Conservation (phyloP, 2,113 vertebrate species). For the Callorhinus ursinus region DNA sequence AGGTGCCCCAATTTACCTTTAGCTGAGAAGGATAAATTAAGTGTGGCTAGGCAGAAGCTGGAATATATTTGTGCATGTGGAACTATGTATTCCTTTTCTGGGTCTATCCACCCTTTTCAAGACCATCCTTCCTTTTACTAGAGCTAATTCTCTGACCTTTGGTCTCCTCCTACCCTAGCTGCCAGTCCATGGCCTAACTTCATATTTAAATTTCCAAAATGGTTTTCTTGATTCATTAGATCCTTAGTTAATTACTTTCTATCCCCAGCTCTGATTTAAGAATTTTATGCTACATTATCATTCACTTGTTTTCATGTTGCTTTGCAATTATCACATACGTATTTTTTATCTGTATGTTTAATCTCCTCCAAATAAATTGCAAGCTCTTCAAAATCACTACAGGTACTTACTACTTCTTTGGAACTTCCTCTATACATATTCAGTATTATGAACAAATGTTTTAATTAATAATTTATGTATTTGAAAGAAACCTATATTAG, state of each 20-base stretch:
- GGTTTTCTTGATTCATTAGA: neutral
- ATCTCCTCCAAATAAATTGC: conserved; percentile 62
- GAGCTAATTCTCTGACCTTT: neutral
- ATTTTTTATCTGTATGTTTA: conserved; percentile 62
- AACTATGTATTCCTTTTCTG: neutral
- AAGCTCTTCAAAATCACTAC: conserved; percentile 64
- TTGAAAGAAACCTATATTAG: conserved; percentile 20
- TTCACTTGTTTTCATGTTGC: conserved; percentile 33
- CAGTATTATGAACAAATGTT: conserved; percentile 27
- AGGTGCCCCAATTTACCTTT: neutral
- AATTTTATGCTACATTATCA: conserved; percentile 39
- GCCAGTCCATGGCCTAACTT: neutral
- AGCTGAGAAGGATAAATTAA: neutral
- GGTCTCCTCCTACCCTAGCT: neutral
- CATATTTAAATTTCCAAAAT: neutral
- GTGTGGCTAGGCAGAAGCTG: neutral
- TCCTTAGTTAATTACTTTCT: conserved; percentile 15
- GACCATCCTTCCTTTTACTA: neutral
- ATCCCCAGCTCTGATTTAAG: neutral
- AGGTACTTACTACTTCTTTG: conserved; percentile 34
- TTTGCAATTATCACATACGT: conserved; percentile 28
- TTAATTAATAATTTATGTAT: conserved; percentile 51
- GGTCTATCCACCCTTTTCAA: fast-evolving
- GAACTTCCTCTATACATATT: conserved; percentile 61
- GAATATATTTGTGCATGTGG: neutral